Percentiles rank a stretch among this genome's conserved stretches.
Evolutionary conservation across 2,888 invertebrate species (phyloP).

Genomic region (Linnaemya tessellans): DNA sequence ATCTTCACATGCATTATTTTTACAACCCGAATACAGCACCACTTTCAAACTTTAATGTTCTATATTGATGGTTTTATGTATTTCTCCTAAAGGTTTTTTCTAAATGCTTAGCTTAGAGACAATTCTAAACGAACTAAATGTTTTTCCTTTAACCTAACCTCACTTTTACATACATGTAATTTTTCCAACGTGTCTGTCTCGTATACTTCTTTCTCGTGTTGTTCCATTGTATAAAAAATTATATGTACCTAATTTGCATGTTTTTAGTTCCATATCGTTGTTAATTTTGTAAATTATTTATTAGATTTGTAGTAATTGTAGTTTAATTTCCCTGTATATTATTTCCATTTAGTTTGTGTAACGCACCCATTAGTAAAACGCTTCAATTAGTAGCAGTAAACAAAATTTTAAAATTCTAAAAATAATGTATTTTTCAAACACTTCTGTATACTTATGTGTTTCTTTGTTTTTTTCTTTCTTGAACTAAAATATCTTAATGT

Average conservation of each 20-base stretch:
- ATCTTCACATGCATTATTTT: background rate
- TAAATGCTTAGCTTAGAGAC: background rate
- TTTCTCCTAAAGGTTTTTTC: too few relatives aligned
- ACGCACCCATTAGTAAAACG: constrained; percentile 42
- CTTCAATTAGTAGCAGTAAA: constrained; percentile 20
- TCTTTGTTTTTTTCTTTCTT: background rate
- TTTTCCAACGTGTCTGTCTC: background rate
- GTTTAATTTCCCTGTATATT: constrained; percentile 19
- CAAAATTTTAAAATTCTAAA: constrained; percentile 51
- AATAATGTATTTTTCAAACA: constrained; percentile 48
- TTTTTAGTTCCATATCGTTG: constrained; percentile 9
- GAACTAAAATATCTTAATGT: constrained; percentile 44
- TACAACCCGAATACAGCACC: background rate
- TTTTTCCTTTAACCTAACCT: background rate
- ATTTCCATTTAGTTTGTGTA: constrained; percentile 29
- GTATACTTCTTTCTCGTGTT: constrained; percentile 33
- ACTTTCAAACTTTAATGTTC: background rate
- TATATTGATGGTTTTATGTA: background rate
- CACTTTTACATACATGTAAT: background rate
- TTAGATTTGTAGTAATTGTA: constrained; percentile 38
- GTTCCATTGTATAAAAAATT: background rate
- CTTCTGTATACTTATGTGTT: constrained; percentile 44
- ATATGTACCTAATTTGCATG: constrained; percentile 57
- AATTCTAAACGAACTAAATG: background rate
- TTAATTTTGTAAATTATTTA: background rate